Base-by-base conservation (phyloP, 1,140 invertebrate genomes). In the Scylla paramamosain region DNA sequence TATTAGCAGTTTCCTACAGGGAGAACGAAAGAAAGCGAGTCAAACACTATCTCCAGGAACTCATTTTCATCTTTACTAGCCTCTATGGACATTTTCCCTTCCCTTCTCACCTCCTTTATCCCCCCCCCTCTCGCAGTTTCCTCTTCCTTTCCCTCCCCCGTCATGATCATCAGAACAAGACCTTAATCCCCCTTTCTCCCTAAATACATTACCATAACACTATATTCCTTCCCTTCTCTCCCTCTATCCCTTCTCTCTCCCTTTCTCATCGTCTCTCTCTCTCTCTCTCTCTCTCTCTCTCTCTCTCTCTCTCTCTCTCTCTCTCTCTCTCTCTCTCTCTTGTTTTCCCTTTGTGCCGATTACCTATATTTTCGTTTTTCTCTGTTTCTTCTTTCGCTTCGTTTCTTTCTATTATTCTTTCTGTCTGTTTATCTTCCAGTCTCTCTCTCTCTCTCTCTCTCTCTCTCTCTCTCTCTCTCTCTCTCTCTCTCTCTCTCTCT, bases 111-210 rank as follows among this genome's bases (percentile, higher is more conserved):
- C 20, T n/a, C n/a, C 67, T 77, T 20, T 20, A 12, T 59, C 52
- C 52, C 10, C 20, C 67, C 10, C 59, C 59, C 59, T 67, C 67
- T 20, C 67, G 1, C 12, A 77, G n/a, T 77, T 77, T 77, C 67
- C 67, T 77, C 67, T 77, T 77, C 67, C 67, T 77, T 20, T n/a
- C 67, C 67, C 67, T 77, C 67, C 67, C 67, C n/a, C 67, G 1
- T 77, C 67, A 77, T 77, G 67, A 77, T 77, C 67, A 77, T 77
- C 67, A 77, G 25, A 77, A 77, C 67, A 77, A 67, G 67, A 77
- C 67, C 67, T 77, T 77, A 77, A 77, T 77, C 67, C 67, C 67
- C n/a, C 67, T 77, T 20, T 77, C n/a, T n/a, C 67, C n/a, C 67
- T 77, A 7, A 12, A 12, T 77, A 77, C 67, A 77, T 77, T 77